Conservation (phyloP, 2,113 vertebrate genomes). For the Bambusicola thoracicus region DNA sequence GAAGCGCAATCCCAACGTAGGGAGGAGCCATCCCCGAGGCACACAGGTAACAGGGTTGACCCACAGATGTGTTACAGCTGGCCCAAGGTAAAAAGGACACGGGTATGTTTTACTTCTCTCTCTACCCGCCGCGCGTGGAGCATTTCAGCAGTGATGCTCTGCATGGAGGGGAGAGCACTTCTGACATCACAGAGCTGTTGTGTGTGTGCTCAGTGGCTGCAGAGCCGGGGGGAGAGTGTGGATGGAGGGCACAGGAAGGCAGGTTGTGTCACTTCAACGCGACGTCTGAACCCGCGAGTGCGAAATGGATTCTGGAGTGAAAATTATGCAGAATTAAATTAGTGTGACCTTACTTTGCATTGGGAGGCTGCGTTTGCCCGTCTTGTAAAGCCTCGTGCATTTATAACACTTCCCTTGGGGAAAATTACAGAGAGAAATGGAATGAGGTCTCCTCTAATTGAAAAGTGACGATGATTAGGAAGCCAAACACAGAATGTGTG, state of each 20-base stretch:
- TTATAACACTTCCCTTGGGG: conserved; percentile 69
- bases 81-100: background rate
- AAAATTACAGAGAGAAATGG: conserved; percentile 56
- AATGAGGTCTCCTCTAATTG: conserved; percentile 73
- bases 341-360: conserved; percentile 70
- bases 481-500: conserved; percentile 71
- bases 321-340: conserved; percentile 68
- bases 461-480: conserved; percentile 75
- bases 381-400: conserved; percentile 59
- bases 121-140: background rate
- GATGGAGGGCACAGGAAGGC: conserved; percentile 50
- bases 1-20: background rate
- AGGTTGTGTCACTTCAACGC: conserved; percentile 47
- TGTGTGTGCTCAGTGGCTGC: background rate
- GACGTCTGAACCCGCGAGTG: conserved; percentile 69
- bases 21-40: background rate
- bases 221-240: conserved; percentile 33
- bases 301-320: conserved; percentile 68
- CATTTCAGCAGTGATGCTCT: background rate
- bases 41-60: background rate
- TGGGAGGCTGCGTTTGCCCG: conserved; percentile 45
- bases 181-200: background rate
- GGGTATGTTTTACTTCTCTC: background rate
- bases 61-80: background rate
- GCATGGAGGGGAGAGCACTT: background rate